Evolutionary conservation across 2,797 vertebrate species (phyloP).

Genomic region (Rhodeus uyekii): DNA sequence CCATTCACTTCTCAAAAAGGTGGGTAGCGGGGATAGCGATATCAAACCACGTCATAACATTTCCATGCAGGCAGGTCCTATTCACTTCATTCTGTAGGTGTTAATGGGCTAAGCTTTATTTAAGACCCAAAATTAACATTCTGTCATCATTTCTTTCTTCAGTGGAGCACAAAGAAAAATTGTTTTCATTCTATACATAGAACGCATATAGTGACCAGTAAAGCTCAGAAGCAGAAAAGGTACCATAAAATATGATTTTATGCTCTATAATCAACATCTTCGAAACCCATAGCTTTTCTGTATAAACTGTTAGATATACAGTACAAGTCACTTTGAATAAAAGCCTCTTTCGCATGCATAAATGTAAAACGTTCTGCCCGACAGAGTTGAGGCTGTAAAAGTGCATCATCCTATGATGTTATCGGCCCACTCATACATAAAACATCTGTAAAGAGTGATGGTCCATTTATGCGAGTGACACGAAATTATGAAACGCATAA

Average conservation of each 20-base stretch:
- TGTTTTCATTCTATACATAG: background rate
- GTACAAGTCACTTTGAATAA: background rate
- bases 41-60: background rate
- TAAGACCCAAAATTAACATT: background rate
- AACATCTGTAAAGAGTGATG: slow-evolving; percentile 41
- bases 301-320: background rate
- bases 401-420: background rate
- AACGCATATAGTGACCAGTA: background rate
- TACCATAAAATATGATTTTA: background rate
- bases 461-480: slow-evolving; percentile 35
- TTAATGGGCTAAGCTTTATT: background rate
- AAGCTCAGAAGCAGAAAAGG: background rate
- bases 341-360: background rate
- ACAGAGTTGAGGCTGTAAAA: background rate
- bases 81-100: background rate
- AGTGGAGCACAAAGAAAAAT: background rate
- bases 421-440: slow-evolving; percentile 37
- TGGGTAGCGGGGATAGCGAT: background rate
- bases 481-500: slow-evolving; percentile 19
- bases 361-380: background rate
- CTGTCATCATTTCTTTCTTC: background rate
- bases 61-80: background rate
- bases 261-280: background rate
- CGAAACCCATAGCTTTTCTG: background rate
- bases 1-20: background rate